These are phyloP conservation scores for Taurulus bubalis DNA, from an alignment of 2,113 vertebrate genomes.

Conservation along the genomic window DNA sequence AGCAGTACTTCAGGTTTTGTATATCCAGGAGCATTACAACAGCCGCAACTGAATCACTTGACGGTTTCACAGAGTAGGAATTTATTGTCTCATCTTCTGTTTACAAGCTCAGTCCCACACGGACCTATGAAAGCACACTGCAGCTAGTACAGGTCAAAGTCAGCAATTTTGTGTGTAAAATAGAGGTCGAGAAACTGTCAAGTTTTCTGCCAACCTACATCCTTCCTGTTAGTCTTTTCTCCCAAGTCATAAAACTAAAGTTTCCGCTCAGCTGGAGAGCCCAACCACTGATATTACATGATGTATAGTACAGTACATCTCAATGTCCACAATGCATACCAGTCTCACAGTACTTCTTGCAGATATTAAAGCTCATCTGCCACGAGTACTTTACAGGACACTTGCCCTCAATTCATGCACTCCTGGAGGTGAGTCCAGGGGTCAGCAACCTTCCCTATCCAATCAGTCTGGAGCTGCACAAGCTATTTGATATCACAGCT, in stretches of 20 bases:
- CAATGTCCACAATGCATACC: neutral
- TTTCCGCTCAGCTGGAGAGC: conserved; percentile 28
- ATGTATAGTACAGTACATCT: conserved; percentile 9
- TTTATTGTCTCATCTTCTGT: conserved; percentile 77
- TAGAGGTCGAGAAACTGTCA: conserved; percentile 63
- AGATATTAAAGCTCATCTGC: conserved; percentile 34
- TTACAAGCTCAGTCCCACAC: conserved; percentile 69
- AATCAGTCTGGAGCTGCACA: too few relatives aligned
- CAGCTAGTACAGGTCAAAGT: conserved; percentile 70
- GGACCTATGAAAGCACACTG: conserved; percentile 67
- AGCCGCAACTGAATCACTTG: conserved; percentile 67
- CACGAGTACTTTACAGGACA: conserved; percentile 49
- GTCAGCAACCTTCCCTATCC: too few relatives aligned
- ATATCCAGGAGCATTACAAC: conserved; percentile 61
- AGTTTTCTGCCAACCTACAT: conserved; percentile 58
- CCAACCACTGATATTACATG: neutral
- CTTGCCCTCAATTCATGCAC: conserved; percentile 42
- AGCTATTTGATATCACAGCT: too few relatives aligned
- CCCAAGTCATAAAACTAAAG: conserved; percentile 54
- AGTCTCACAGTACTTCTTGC: conserved; percentile 1
- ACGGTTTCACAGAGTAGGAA: conserved; percentile 74
- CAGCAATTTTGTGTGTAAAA: conserved; percentile 78
- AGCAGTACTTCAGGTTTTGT: conserved; percentile 51
- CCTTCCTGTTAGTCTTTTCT: conserved; percentile 41
- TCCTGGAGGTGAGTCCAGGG: conserved; percentile 62